These are phyloP conservation scores for Nasonia giraulti DNA, from an alignment of 1,140 invertebrate species.

Conservation along the genomic window DNA sequence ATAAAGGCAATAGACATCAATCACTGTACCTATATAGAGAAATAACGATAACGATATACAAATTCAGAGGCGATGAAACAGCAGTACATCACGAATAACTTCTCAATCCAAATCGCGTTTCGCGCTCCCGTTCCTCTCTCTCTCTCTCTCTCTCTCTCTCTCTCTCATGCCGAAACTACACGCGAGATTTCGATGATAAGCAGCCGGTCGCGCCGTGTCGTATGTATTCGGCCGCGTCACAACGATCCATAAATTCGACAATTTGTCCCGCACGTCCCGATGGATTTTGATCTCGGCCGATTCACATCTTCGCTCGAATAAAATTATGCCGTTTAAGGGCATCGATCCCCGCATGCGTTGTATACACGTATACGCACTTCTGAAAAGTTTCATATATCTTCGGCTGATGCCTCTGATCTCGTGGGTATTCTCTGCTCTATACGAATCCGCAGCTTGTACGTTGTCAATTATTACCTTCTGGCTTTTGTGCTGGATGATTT, in stretches of 20 bases:
- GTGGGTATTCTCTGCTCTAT: too few relatives aligned
- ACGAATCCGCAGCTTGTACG: too few relatives aligned
- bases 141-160: constrained; percentile 23
- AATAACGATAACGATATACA: neutral
- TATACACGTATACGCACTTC: neutral
- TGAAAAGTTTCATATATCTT: constrained; percentile 27
- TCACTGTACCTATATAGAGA: neutral
- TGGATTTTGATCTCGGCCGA: constrained; percentile 70
- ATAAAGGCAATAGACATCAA: neutral
- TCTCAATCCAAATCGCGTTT: constrained; percentile 21
- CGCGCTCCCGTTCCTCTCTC: constrained; percentile 1
- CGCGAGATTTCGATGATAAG: constrained; percentile 68
- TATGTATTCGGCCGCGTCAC: constrained; percentile 57
- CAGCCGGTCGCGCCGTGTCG: constrained; percentile 47
- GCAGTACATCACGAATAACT: neutral
- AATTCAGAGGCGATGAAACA: neutral
- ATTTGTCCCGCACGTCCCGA: constrained; percentile 68
- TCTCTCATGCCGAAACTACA: constrained; percentile 60
- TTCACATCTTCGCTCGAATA: constrained; percentile 64
- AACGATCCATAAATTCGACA: constrained; percentile 71
- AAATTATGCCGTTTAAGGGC: constrained; percentile 63
- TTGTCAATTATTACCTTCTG: too few relatives aligned
- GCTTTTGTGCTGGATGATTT: too few relatives aligned
- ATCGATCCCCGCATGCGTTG: neutral
- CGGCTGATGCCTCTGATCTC: too few relatives aligned